Percentiles rank a stretch among this genome's conserved stretches.
These are phyloP conservation scores for Australoheros scitulus DNA, from an alignment of 2,113 vertebrate genomes.

Conservation along the genomic window DNA sequence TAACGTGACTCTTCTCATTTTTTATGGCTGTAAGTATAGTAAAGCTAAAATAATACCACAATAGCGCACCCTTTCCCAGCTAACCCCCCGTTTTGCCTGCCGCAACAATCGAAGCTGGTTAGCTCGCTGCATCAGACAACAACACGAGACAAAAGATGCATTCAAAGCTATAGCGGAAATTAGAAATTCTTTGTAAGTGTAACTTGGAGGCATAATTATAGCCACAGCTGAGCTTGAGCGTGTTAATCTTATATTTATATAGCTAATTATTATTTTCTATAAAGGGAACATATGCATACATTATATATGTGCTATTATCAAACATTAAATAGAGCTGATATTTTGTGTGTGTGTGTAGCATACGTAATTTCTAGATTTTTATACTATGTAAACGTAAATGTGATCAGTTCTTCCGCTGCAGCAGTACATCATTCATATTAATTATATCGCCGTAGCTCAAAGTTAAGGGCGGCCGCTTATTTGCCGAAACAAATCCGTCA, in stretches of 20 bases:
- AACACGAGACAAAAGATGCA: conserved; percentile 59
- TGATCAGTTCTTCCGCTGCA: background rate
- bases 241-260: background rate
- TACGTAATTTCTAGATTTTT: background rate
- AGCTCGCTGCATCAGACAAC: conserved; percentile 55
- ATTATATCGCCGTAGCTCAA: background rate
- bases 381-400: background rate
- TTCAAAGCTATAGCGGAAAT: conserved; percentile 29
- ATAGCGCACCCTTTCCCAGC: background rate
- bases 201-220: background rate
- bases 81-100: background rate
- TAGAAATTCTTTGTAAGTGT: background rate
- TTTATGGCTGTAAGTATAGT: conserved; percentile 51
- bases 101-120: conserved; percentile 15
- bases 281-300: background rate
- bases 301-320: background rate
- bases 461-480: background rate
- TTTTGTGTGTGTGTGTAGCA: background rate
- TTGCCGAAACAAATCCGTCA: background rate
- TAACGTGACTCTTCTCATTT: conserved; percentile 95
- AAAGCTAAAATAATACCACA: background rate
- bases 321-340: background rate
- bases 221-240: background rate
- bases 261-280: background rate
- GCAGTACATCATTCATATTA: background rate